These are phyloP conservation scores for Eleutherodactylus coqui DNA, from an alignment of 2,797 vertebrate species.

Conservation along the genomic window DNA sequence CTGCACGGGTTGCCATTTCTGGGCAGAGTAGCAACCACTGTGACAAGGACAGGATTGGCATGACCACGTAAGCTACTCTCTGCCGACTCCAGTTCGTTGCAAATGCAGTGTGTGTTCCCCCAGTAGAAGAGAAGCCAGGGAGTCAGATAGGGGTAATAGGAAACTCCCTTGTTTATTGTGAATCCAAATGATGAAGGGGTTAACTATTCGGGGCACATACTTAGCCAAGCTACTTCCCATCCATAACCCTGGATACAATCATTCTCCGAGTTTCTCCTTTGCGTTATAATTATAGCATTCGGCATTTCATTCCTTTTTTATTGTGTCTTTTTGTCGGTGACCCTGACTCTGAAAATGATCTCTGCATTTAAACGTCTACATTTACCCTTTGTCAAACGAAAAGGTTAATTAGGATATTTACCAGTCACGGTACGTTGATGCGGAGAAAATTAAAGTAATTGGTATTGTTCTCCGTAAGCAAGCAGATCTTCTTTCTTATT, in stretches of 20 bases:
- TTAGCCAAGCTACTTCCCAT: neutral
- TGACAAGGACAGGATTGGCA: no score
- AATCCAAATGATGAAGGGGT: no score
- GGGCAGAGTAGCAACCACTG: no score
- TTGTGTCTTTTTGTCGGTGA: neutral
- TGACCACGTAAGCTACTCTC: no score
- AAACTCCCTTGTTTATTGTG: no score
- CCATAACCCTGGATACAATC: neutral
- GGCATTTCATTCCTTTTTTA: neutral
- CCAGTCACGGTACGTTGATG: constrained; percentile 28
- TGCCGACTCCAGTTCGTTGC: no score
- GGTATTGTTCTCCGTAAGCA: constrained; percentile 25
- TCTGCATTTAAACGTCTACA: constrained; percentile 20
- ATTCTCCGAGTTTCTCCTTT: neutral
- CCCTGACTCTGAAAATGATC: neutral
- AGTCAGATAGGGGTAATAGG: no score
- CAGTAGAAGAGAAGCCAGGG: no score
- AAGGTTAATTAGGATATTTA: constrained; percentile 46
- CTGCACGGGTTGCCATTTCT: no score
- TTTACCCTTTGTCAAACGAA: constrained; percentile 34
- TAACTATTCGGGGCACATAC: no score
- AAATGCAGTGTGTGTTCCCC: no score
- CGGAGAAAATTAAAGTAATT: constrained; percentile 30
- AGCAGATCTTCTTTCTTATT: constrained; percentile 15
- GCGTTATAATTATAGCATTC: neutral